Percentiles rank a stretch among this genome's conserved stretches.
Evolutionary conservation across 2,113 vertebrate genomes (phyloP).

Genomic region (Arothron firmamentum): DNA sequence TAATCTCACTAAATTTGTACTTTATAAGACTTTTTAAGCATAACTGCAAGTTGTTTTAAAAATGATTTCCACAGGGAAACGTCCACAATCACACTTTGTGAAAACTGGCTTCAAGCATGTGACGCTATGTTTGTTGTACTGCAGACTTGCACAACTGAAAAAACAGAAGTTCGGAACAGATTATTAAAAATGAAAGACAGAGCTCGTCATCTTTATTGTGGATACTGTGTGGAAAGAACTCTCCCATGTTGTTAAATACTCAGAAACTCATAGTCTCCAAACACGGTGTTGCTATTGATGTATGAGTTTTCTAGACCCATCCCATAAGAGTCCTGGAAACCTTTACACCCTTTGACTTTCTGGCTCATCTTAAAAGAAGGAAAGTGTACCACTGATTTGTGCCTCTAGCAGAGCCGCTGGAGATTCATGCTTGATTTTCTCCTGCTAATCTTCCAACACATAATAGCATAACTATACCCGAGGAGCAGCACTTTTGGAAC

Average conservation of each 20-base stretch:
- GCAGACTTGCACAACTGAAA: constrained; percentile 50
- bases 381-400: constrained; percentile 38
- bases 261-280: constrained; percentile 39
- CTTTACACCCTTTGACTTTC: constrained; percentile 26
- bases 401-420: constrained; percentile 24
- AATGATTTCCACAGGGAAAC: constrained; percentile 66
- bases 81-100: constrained; percentile 52
- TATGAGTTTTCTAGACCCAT: constrained; percentile 44
- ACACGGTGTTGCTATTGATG: constrained; percentile 44
- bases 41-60: constrained; percentile 21
- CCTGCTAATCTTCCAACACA: constrained; percentile 48
- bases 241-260: constrained; percentile 36
- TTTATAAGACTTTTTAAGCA: background rate
- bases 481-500: constrained; percentile 33
- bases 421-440: constrained; percentile 28
- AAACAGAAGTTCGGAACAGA: constrained; percentile 42
- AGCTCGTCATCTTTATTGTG: constrained; percentile 48
- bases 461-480: constrained; percentile 34
- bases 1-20: no score
- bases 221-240: constrained; percentile 45
- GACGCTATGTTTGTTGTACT: constrained; percentile 47
- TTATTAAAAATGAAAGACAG: constrained; percentile 52
- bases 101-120: constrained; percentile 55
- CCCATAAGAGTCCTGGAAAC: constrained; percentile 43
- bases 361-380: constrained; percentile 44